Percentiles rank a stretch among this genome's conserved stretches.
Conservation (phyloP, 2,113 vertebrate species). For the Phrynosoma platyrhinos region DNA sequence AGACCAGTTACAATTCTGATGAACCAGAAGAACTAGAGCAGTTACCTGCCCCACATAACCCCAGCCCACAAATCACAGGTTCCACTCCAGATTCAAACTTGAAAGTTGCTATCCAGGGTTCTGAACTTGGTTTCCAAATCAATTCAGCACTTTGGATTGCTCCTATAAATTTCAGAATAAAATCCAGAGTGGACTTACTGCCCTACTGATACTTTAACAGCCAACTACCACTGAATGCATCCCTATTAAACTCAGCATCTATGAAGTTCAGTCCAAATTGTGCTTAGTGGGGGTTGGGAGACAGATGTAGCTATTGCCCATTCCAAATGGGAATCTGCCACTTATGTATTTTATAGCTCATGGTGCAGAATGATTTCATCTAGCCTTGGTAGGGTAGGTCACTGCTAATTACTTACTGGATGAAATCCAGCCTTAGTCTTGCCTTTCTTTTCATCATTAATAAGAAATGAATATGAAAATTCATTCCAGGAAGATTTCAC, state of each 20-base stretch:
- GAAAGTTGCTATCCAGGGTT: no score
- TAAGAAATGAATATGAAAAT: conserved; percentile 11
- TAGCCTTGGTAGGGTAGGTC: conserved; percentile 30
- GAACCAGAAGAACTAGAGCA: no score
- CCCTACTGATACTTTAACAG: neutral
- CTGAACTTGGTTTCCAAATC: no score
- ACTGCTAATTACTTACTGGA: conserved; percentile 39
- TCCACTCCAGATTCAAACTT: no score
- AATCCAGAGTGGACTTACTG: neutral
- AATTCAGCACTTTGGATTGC: no score
- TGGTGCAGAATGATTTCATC: conserved; percentile 23
- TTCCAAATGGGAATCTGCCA: conserved; percentile 46
- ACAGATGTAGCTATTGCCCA: conserved; percentile 16
- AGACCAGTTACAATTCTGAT: no score
- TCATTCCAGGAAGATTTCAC: conserved; percentile 8
- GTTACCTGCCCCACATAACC: no score
- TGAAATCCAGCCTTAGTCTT: conserved; percentile 41
- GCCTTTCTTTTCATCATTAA: neutral
- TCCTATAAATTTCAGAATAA: no score
- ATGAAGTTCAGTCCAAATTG: conserved; percentile 21
- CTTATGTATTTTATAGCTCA: conserved; percentile 52
- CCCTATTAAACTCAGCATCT: conserved; percentile 59
- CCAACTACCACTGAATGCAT: conserved; percentile 29
- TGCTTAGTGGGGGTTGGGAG: neutral
- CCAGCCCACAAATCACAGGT: neutral